These are phyloP conservation scores for Gisinianus flammeolus DNA, from an alignment of 2,888 invertebrate genomes.

Conservation along the genomic window DNA sequence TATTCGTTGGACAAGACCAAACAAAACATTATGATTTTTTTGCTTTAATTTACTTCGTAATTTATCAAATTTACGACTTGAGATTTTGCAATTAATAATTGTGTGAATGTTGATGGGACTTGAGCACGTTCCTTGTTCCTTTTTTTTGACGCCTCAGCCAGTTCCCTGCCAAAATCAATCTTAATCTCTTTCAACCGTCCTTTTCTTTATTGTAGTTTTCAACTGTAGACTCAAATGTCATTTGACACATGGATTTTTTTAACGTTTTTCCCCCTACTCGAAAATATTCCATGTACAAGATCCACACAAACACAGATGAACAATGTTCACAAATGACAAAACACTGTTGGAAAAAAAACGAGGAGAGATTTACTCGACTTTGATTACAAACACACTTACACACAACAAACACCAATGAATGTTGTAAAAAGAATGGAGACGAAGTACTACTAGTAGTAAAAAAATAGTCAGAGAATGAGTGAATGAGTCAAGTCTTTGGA, in stretches of 20 bases:
- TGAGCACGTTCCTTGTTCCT: neutral
- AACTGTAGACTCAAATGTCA: neutral
- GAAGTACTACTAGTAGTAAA: neutral
- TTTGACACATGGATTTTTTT: neutral
- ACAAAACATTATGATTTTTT: neutral
- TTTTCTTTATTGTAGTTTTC: neutral
- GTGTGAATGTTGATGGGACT: neutral
- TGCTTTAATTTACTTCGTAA: neutral
- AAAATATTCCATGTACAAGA: neutral
- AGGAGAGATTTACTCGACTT: neutral
- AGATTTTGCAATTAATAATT: slow-evolving; percentile 3
- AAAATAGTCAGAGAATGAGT: neutral
- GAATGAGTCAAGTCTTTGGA: neutral
- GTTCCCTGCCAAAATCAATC: neutral
- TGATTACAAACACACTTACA: neutral
- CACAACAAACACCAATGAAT: neutral
- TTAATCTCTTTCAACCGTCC: neutral
- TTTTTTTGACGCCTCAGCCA: neutral
- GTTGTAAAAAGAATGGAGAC: neutral
- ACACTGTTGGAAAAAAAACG: neutral
- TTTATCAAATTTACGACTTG: neutral
- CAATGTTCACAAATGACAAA: neutral
- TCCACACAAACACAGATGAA: neutral
- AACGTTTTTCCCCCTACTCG: neutral
- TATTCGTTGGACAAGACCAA: neutral